These are phyloP conservation scores for Hippocampus comes DNA, from an alignment of 2,113 vertebrate species.

Conservation along the genomic window DNA sequence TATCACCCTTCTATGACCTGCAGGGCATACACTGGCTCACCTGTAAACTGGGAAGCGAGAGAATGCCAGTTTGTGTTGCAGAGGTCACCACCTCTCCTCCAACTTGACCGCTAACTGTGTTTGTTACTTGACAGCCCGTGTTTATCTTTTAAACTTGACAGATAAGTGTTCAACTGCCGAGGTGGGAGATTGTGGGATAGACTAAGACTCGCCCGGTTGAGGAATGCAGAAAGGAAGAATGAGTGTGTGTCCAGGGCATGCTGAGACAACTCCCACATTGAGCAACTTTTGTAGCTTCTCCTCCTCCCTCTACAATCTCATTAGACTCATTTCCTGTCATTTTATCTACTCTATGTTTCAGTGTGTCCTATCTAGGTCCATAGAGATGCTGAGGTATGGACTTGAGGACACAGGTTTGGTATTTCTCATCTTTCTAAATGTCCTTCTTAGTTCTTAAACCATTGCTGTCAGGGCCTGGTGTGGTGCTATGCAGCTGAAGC, in stretches of 20 bases:
- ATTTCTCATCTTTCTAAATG: conserved; percentile 37
- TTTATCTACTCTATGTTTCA: conserved; percentile 17
- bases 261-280: conserved; percentile 52
- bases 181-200: conserved; percentile 35
- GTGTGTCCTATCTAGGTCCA: conserved; percentile 19
- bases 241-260: conserved; percentile 41
- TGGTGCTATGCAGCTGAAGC: background rate
- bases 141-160: conserved; percentile 20
- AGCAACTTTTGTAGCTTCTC: conserved; percentile 31
- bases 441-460: conserved; percentile 22
- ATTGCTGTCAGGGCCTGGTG: background rate
- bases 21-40: background rate
- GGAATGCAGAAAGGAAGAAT: conserved; percentile 61
- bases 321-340: background rate
- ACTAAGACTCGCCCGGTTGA: conserved; percentile 37
- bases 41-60: background rate
- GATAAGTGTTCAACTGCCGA: conserved; percentile 42
- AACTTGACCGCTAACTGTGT: background rate
- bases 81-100: background rate
- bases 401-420: conserved; percentile 36
- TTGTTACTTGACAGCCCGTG: background rate
- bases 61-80: conserved; percentile 3
- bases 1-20: background rate
- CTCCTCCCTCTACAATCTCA: background rate
- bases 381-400: conserved; percentile 33